Percentiles rank a stretch among this genome's conserved stretches.
Evolutionary conservation across 2,888 invertebrate species (phyloP).

Genomic region (Nycteola revayana): DNA sequence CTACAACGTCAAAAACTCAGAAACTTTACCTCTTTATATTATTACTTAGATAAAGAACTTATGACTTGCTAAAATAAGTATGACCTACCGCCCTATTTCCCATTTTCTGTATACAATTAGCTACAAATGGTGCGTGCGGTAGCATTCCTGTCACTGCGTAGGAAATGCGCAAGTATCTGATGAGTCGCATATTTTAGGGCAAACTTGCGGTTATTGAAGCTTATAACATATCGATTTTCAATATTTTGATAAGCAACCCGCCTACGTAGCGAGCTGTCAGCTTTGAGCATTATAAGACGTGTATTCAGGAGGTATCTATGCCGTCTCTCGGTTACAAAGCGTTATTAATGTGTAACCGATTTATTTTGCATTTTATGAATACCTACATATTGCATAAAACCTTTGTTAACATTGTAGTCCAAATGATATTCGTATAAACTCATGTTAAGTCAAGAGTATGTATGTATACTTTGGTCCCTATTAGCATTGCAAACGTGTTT

Average conservation of each 20-base stretch:
- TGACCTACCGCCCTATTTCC: too few species aligned
- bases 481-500: constrained; percentile 25
- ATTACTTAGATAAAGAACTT: too few species aligned
- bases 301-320: constrained; percentile 6
- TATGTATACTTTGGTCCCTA: constrained; percentile 10
- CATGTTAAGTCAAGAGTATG: constrained; percentile 10
- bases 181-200: constrained; percentile 13
- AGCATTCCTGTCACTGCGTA: background rate
- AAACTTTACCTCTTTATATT: too few species aligned
- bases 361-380: too few species aligned
- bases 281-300: constrained; percentile 7
- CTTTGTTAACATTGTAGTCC: too few species aligned
- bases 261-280: constrained; percentile 12
- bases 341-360: too few species aligned
- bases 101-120: too few species aligned
- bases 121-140: too few species aligned
- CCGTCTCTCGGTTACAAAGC: too few species aligned
- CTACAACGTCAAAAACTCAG: too few species aligned
- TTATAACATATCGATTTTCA: constrained; percentile 27
- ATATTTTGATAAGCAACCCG: constrained; percentile 30
- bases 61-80: too few species aligned
- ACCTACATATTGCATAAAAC: too few species aligned
- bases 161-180: constrained; percentile 8
- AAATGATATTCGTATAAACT: background rate
- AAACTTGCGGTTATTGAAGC: constrained; percentile 19